Conservation (phyloP, 2,113 vertebrate species). For the Phylloscopus trochilus region DNA sequence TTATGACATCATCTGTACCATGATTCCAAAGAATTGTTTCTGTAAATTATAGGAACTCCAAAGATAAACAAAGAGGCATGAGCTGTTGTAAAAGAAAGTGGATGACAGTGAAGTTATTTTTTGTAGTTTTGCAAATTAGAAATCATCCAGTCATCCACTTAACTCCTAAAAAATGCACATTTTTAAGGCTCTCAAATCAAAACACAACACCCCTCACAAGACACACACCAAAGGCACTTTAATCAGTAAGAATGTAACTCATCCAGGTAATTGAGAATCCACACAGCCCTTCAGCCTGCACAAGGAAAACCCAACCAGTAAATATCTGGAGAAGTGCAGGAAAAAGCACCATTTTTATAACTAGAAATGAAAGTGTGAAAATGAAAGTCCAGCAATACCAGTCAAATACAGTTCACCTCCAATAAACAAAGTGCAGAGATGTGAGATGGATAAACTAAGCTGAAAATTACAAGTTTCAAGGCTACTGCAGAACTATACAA, state of each 20-base stretch:
- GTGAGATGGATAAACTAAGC: not conserved
- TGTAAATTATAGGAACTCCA: not conserved
- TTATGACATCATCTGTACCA: not conserved
- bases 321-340: not conserved
- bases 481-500: not conserved
- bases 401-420: not conserved
- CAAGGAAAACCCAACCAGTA: not conserved
- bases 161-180: not conserved
- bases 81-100: not conserved
- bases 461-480: not conserved
- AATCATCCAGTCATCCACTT: not conserved
- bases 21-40: not conserved
- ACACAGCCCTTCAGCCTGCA: not conserved
- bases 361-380: not conserved
- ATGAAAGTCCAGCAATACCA: not conserved
- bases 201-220: not conserved
- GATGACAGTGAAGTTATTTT: not conserved
- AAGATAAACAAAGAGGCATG: not conserved
- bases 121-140: not conserved
- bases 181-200: not conserved
- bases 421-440: not conserved
- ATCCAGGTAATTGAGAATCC: not conserved
- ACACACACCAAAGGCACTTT: not conserved
- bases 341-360: not conserved
- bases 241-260: not conserved